Evolutionary conservation across 2,797 vertebrate species (phyloP), one percentile per base, ranked within the genome.

Genomic region (Chrosomus eos): DNA sequence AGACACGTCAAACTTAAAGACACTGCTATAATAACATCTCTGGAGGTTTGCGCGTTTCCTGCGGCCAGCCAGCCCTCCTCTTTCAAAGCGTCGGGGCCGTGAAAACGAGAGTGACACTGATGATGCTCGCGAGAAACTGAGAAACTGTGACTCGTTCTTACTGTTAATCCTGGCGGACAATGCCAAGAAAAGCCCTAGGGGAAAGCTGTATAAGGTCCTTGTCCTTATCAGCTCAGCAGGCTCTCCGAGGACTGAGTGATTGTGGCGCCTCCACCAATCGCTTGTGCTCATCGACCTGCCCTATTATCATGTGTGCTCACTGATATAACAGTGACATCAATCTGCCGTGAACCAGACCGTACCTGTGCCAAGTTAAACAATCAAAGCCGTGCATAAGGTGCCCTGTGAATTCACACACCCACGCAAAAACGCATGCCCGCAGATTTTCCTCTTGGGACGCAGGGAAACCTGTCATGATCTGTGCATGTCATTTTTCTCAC

Each of bases 401-500:
- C 55, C 67, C 76, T 60, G 73, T 71, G 45, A 68, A 58, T 58
- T 74, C 75, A 70, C 83, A 87, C 84, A 33, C 66, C 80, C 51
- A 71, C 40, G 19, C 36, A 53, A 80, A 74, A 80, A 81, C 67
- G 58, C 66, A 82, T 71, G 53, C 28, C 9, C 68, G 58, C 78
- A 82, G 38, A 68, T 40, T 70, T 62, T 82, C 76, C 55, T 79
- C 75, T 31, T 9, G 70, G 71, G 68, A 58, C 0, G 10, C 36
- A 8, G 51, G 90, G 90, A 92, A 67, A 36, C 3, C 36, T 81
- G 93, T 92, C 92, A 94, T 91, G 88, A 91, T 90, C 86, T 83
- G 82, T 78, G 66, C 86, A 89, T 87, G 94, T 85, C 85, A 95
- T 88, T 93, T 94, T 94, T 93, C 94, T 91, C 93, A 86, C 90